Evolutionary conservation across 2,113 vertebrate genomes (phyloP).

Genomic region (Melanerpes formicivorus): DNA sequence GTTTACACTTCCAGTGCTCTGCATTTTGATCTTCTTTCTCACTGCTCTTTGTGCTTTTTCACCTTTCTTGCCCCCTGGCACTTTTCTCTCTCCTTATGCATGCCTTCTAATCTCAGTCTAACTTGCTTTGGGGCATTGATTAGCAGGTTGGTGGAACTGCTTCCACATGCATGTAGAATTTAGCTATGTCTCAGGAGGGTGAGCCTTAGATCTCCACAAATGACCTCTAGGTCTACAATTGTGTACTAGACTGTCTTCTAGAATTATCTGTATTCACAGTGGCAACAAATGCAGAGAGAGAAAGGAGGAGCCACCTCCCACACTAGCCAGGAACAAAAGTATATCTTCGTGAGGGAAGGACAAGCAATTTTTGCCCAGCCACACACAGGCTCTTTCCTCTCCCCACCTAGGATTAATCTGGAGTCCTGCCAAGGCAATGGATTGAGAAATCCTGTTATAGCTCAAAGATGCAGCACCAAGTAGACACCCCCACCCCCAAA

Average conservation of each 20-base stretch:
- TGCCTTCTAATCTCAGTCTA: not conserved
- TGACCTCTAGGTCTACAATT: not conserved
- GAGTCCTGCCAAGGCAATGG: not conserved
- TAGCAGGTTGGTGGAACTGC: not conserved
- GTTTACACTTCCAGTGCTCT: not conserved
- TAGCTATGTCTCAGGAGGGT: not conserved
- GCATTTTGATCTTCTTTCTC: not conserved
- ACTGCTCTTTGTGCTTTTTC: not conserved
- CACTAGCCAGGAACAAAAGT: not conserved
- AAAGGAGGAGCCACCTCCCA: constrained; percentile 14
- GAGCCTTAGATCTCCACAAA: not conserved
- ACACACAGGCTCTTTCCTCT: not conserved
- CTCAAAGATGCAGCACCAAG: not conserved
- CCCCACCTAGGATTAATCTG: not conserved
- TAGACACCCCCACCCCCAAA: not conserved
- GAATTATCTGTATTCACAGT: not conserved
- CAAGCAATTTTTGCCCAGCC: not conserved
- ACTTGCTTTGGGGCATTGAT: not conserved
- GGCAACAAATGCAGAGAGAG: not conserved
- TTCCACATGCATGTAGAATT: not conserved
- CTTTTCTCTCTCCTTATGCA: not conserved
- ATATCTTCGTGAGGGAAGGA: not conserved
- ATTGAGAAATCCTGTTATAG: not conserved
- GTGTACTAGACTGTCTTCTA: not conserved
- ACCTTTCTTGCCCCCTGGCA: not conserved